A percentile compares a stretch with the other conserved stretches of the same genome.
These are phyloP conservation scores for Hylia prasina DNA, from an alignment of 2,113 vertebrate species.

Conservation along the genomic window DNA sequence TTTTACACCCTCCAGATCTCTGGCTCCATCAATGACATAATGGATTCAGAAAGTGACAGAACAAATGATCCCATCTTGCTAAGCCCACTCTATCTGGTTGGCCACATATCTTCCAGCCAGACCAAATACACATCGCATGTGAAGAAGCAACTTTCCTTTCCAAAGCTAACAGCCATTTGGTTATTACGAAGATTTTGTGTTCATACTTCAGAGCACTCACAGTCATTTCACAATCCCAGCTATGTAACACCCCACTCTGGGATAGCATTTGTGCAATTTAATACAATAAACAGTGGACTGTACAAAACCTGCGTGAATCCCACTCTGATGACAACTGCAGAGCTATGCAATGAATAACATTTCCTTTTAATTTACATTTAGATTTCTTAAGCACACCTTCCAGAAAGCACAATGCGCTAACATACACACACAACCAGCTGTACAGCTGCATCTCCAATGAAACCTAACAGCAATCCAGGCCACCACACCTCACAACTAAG, in stretches of 20 bases:
- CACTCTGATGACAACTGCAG: not conserved
- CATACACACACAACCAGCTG: not conserved
- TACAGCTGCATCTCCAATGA: rapidly evolving
- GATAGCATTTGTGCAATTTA: not conserved
- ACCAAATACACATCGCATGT: rapidly evolving
- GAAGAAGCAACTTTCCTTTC: not conserved
- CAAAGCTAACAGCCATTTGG: not conserved
- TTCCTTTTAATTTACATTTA: not conserved
- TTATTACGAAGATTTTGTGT: not conserved
- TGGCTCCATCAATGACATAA: not conserved
- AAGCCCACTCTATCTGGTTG: not conserved
- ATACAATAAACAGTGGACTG: not conserved
- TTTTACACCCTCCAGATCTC: not conserved
- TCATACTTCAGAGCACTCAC: not conserved
- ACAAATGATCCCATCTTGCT: not conserved
- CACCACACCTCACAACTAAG: not conserved
- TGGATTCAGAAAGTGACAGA: not conserved
- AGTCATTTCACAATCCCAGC: not conserved
- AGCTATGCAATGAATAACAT: not conserved
- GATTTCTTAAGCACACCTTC: not conserved
- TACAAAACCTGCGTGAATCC: not conserved
- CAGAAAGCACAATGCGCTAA: not conserved
- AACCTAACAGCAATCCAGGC: rapidly evolving
- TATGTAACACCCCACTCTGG: not conserved
- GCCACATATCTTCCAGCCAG: not conserved